A percentile compares a stretch with the other conserved stretches of the same genome.
Conservation (phyloP, 2,797 vertebrate species). For the Coilia nasus region DNA sequence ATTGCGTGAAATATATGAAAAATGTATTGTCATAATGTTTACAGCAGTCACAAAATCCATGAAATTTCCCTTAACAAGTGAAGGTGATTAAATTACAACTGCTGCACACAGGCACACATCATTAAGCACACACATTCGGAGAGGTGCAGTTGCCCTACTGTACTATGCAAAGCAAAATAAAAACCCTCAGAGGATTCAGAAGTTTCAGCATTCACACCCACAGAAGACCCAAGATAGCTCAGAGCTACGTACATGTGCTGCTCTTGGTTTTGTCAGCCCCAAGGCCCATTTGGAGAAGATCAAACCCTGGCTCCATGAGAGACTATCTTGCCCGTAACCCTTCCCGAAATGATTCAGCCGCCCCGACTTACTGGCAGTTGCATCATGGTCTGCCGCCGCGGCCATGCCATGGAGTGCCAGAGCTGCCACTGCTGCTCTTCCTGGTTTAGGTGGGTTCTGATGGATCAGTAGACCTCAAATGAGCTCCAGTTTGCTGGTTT, state of each 20-base stretch:
- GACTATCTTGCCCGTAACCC: neutral
- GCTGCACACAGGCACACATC: neutral
- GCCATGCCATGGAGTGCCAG: neutral
- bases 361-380: neutral
- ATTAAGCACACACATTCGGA: neutral
- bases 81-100: neutral
- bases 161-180: neutral
- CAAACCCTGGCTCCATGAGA: neutral
- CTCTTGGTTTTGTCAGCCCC: neutral
- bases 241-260: neutral
- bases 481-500: neutral
- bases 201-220: neutral
- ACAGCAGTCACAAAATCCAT: slow-evolving; percentile 9
- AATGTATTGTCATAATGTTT: slow-evolving; percentile 1
- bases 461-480: neutral
- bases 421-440: neutral
- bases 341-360: neutral
- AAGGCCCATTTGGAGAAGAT: neutral
- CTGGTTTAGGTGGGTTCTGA: neutral
- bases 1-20: neutral
- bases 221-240: neutral
- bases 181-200: neutral
- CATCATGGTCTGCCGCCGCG: neutral
- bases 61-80: neutral
- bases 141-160: neutral